phyloP scores from a whole-genome alignment of 1,140 invertebrate species.

The Asbolus verrucosus region DNA sequence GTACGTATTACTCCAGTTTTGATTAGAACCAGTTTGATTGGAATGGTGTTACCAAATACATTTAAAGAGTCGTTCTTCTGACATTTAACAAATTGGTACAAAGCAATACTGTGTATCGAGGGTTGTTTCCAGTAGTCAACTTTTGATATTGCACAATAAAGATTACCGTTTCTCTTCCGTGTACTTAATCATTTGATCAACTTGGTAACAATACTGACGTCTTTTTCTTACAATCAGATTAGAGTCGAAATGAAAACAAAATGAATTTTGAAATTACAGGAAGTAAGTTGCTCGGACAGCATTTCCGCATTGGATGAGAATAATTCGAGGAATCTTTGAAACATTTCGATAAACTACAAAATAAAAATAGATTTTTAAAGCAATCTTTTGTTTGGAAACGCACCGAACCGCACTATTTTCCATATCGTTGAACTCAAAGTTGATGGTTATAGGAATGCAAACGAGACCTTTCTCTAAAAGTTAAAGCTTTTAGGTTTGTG shows the following conservation, averaged over 20 bases:
- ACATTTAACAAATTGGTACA: constrained; percentile 29
- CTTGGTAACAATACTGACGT: too few relatives aligned
- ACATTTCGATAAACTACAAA: constrained; percentile 10
- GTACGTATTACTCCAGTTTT: constrained; percentile 6
- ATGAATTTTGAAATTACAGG: too few relatives aligned
- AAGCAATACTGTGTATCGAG: background rate
- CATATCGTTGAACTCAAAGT: constrained; percentile 12
- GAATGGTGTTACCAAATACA: constrained; percentile 3
- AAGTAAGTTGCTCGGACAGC: too few relatives aligned
- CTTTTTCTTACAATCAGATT: too few relatives aligned
- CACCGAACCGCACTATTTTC: constrained; percentile 27
- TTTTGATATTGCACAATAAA: background rate
- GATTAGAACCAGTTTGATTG: constrained; percentile 2
- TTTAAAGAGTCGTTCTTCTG: constrained; percentile 14
- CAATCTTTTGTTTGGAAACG: constrained; percentile 25
- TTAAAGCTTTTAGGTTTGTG: constrained; percentile 12
- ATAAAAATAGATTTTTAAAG: constrained; percentile 24
- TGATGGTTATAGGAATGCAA: constrained; percentile 22
- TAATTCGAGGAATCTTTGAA: background rate
- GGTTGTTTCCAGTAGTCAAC: background rate
- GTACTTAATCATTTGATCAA: too few relatives aligned
- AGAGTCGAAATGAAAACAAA: too few relatives aligned
- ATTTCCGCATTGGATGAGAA: too few relatives aligned
- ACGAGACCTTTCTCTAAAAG: constrained; percentile 27
- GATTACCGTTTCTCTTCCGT: too few relatives aligned